Percentiles rank a stretch among this genome's conserved stretches.
Conservation (phyloP, 1,140 invertebrate genomes). For the Protaetia brevitarsis region DNA sequence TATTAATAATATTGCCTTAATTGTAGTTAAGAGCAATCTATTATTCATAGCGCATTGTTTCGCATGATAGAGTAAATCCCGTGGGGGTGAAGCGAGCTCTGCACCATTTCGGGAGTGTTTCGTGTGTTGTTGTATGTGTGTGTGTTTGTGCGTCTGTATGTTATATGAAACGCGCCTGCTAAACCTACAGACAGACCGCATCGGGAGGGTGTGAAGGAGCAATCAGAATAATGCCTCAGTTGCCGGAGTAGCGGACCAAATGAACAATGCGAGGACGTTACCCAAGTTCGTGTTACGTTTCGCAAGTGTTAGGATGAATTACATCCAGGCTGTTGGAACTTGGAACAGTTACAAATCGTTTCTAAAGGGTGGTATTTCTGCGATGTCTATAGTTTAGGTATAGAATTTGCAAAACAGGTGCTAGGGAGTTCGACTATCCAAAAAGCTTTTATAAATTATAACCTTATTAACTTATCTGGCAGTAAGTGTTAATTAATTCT, state of each 20-base stretch:
- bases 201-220: neutral
- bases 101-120: no score
- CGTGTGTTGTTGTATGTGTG: no score
- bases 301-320: neutral
- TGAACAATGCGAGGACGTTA: slow-evolving; percentile 15
- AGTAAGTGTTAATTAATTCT: no score
- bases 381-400: no score
- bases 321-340: neutral
- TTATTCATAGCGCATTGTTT: slow-evolving; percentile 12
- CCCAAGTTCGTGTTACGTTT: neutral
- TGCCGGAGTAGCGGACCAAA: neutral
- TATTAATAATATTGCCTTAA: slow-evolving; percentile 16
- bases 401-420: no score
- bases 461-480: no score
- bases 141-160: no score
- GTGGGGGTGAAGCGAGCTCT: neutral
- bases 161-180: no score
- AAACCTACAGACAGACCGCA: slow-evolving; percentile 1
- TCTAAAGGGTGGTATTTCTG: no score
- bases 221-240: neutral
- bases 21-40: slow-evolving; percentile 5
- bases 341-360: no score
- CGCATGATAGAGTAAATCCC: slow-evolving; percentile 4
- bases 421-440: no score
- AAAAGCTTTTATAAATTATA: no score